Evolutionary conservation across 1,140 invertebrate genomes (phyloP).

Genomic region (Lucilia cuprina): DNA sequence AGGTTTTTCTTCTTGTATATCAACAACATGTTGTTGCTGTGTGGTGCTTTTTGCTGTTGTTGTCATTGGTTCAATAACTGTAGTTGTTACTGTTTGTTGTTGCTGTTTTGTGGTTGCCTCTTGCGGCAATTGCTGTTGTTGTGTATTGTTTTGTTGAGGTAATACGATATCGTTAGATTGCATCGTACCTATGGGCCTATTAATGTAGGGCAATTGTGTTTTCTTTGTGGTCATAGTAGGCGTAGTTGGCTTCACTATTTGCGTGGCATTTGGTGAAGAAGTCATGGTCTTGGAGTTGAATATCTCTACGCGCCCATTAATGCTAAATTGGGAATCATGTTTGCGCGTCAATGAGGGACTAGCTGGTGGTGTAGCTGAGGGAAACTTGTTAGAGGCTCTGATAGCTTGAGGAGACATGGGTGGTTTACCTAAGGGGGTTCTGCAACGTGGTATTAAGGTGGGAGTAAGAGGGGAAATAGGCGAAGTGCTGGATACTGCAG

Average conservation of each 20-base stretch:
- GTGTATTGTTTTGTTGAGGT: neutral
- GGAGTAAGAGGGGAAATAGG: neutral
- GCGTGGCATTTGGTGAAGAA: slow-evolving; percentile 45
- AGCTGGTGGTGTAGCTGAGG: slow-evolving; percentile 22
- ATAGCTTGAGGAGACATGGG: slow-evolving; percentile 57
- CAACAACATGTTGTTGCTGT: neutral
- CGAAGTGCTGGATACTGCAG: neutral
- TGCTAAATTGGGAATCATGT: slow-evolving; percentile 41
- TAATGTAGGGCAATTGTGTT: slow-evolving; percentile 26
- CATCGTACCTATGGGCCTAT: neutral
- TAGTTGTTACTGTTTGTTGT: neutral
- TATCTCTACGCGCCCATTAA: slow-evolving; percentile 59
- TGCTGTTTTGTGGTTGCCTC: slow-evolving; percentile 17
- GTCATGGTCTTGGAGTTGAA: slow-evolving; percentile 55
- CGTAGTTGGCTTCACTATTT: neutral
- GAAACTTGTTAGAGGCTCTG: slow-evolving; percentile 12
- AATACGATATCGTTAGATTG: slow-evolving; percentile 19
- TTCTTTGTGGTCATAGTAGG: slow-evolving; percentile 42
- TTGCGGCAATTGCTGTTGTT: neutral
- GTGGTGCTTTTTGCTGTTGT: neutral
- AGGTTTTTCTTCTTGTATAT: neutral
- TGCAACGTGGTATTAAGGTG: slow-evolving; percentile 50
- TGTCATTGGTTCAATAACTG: slow-evolving; percentile 24
- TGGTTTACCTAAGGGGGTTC: slow-evolving; percentile 50
- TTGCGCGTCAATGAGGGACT: slow-evolving; percentile 33